Evolutionary conservation across 2,888 invertebrate genomes (phyloP), one percentile per base, ranked within the genome.

Genomic region (Eilema depressum): DNA sequence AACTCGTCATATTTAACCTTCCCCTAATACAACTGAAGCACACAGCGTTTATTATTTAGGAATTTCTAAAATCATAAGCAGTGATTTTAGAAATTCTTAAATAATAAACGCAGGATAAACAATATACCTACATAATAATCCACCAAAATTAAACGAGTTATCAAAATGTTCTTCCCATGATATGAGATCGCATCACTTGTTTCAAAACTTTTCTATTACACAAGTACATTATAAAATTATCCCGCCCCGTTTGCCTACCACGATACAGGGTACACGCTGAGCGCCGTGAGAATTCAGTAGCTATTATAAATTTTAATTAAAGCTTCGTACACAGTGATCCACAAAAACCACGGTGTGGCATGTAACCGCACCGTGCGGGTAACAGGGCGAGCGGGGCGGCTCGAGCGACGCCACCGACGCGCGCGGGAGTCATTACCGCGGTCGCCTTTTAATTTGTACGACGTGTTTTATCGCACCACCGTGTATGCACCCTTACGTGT

Each of bases 361-460:
- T 76, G 82, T 83, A 82, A 85, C 88, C 86, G 80, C 88, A 86
- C 70, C 69, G 77, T 60, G 79, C 68, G 72, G 78, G 68, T 30
- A 61, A 68, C 73, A 64, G 73, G 77, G 75, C 80, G 77, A 75
- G 65, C 71, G 66, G 73, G 71, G 78, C 75, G 76, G 73, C 71
- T 72, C 78, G 68, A 85, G 79, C 75, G 71, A 71, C 76, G 77
- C 71, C 68, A 75, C 79, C 79, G 83, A 69, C 79, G 81, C 82
- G 90, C 77, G 74, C 80, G 84, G 78, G 89, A 87, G 89, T 87
- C 86, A 92, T 92, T 91, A 91, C 79, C 82, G 92, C 88, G 91
- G 93, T 89, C 87, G 87, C 87, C 89, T 92, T 93, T 93, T 94
- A 94, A 95, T 95, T 94, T 94, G 92, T 89, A 90, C 86, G 87